phyloP scores from a whole-genome alignment of 2,797 vertebrate genomes.

The Cichlasoma orientale region DNA sequence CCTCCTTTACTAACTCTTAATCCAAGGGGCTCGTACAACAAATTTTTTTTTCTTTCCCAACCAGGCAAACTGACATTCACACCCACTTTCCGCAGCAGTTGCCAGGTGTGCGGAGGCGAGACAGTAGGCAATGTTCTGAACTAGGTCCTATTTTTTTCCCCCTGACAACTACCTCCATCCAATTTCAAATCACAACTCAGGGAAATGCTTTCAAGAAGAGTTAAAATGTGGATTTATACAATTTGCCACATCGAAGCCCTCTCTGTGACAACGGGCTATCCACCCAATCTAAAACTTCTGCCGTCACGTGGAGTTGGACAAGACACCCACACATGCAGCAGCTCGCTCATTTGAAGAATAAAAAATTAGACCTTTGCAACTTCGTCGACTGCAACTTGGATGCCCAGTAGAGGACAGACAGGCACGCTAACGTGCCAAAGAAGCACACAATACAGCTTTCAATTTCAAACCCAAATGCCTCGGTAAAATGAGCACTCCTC shows the following conservation, averaged over 20 bases:
- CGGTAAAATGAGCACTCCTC: conserved; percentile 15
- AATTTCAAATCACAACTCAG: not conserved
- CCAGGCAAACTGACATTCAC: not conserved
- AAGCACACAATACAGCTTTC: conserved; percentile 24
- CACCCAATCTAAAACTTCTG: not conserved
- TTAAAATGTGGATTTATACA: not conserved
- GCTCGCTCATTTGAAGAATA: not conserved
- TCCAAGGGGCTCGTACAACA: not conserved
- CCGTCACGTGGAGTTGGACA: not conserved
- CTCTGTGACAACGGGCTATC: not conserved
- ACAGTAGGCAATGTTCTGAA: not conserved
- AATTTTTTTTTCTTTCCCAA: not conserved
- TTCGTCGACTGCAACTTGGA: too few relatives aligned
- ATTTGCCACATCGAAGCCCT: not conserved
- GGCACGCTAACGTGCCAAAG: not conserved
- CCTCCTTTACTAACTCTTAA: not conserved
- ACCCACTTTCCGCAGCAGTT: not conserved
- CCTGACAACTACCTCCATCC: not conserved
- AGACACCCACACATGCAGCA: not conserved
- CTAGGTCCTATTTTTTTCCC: not conserved
- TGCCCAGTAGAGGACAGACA: conserved; percentile 1
- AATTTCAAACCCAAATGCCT: conserved; percentile 25
- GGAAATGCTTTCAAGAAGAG: not conserved
- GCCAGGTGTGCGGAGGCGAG: not conserved
- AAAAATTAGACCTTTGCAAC: not conserved